Conservation (phyloP, 2,797 vertebrate genomes). For the Ctenopoma kingsleyae region DNA sequence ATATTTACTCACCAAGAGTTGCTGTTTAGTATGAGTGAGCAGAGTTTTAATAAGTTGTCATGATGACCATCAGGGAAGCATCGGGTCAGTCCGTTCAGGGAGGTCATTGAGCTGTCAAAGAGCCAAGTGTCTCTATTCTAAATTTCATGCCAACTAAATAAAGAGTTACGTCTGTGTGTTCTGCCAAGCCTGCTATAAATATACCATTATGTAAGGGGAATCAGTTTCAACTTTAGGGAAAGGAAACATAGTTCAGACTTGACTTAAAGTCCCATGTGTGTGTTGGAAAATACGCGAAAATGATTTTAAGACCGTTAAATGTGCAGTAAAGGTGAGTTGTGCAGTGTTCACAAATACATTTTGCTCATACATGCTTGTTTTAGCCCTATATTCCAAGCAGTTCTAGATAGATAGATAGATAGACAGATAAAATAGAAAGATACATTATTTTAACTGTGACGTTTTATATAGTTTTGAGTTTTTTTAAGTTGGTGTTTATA, state of each 20-base stretch:
- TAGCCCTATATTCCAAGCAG: neutral
- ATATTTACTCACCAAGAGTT: constrained; percentile 5
- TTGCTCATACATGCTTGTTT: neutral
- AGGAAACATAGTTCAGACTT: constrained; percentile 53
- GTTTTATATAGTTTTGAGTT: neutral
- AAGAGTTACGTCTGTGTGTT: constrained; percentile 68
- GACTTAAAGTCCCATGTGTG: constrained; percentile 36
- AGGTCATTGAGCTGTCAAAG: constrained; percentile 63
- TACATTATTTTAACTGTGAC: neutral
- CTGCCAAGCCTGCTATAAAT: constrained; percentile 80
- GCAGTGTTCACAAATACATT: neutral
- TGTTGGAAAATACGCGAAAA: constrained; percentile 32
- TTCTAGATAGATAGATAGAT: no score
- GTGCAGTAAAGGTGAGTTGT: constrained; percentile 1
- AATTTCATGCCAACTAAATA: constrained; percentile 76
- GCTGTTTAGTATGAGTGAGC: constrained; percentile 35
- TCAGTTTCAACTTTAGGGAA: constrained; percentile 68
- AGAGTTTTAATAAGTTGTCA: constrained; percentile 45
- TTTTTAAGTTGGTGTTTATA: neutral
- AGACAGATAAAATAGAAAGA: constrained; percentile 9
- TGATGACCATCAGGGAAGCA: constrained; percentile 38
- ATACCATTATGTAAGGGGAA: constrained; percentile 76
- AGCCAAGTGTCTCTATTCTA: constrained; percentile 68
- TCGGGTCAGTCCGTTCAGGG: constrained; percentile 63
- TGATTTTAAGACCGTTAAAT: constrained; percentile 25